Evolutionary conservation across 2,113 vertebrate species (phyloP), one percentile per base, ranked within the genome.

Genomic region (Atherinomorus stipes): DNA sequence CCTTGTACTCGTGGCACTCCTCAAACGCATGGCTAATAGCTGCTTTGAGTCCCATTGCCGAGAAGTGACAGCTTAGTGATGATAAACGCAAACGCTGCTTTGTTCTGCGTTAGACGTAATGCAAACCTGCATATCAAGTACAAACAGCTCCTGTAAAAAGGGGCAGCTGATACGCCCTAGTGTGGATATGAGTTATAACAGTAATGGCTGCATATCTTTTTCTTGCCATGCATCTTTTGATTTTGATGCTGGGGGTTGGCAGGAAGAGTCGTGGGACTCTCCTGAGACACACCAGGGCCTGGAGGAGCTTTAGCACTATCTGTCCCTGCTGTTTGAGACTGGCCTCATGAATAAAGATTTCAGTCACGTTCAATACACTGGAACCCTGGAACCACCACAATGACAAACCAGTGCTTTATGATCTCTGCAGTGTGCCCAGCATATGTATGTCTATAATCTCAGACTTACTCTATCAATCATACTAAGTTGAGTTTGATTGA

Each of bases 61-160:
- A 94, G 94, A 95, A 92, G 91, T 96, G 95, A 96, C 93, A 93
- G 94, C 93, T 91, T 88, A 94, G 93, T 90, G 94, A 94, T 95
- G 95, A 96, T 95, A 96, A 96, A 96, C 95, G 94, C 95, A 93
- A 95, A 94, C 92, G 93, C 90, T 88, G 81, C 90, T 94, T 93
- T 95, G 95, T 95, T 94, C 95, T 88, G 85, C 91, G 94, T 94
- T 93, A 95, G 94, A 95, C 94, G 89, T 93, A 93, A 93, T 59
- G 64, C 70, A 85, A 93, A 94, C 94, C 94, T 90, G 91, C 93
- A 94, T 92, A 93, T 94, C 93, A 95, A 93, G 91, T 88, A 76
- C 92, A 93, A 94, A 93, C 93, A 92, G 93, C 90, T 89, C 92
- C 92, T 84, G 90, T 94, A 92, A 72, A 71, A 74, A 19, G n/a